A percentile compares a stretch with the other conserved stretches of the same genome.
Conservation (phyloP, 2,113 vertebrate genomes). For the Tor tambroides region DNA sequence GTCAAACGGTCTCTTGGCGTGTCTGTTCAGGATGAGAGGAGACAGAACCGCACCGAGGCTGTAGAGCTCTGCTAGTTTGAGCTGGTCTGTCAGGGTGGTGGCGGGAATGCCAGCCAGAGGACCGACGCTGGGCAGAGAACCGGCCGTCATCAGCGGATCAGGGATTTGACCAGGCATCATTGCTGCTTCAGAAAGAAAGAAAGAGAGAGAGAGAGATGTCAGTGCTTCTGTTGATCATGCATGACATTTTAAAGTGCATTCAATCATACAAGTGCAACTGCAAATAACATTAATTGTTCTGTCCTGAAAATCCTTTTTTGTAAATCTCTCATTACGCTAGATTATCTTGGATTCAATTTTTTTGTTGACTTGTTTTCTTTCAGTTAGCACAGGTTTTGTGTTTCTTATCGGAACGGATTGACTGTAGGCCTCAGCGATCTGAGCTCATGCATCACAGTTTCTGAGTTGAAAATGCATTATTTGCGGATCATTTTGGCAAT, state of each 20-base stretch:
- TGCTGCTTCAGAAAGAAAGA: conserved; percentile 72
- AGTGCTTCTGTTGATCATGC: neutral
- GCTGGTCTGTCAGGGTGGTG: conserved; percentile 88
- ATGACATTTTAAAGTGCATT: neutral
- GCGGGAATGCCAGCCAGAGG: conserved; percentile 88
- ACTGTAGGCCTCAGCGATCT: no score
- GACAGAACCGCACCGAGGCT: conserved; percentile 89
- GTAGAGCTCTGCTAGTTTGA: conserved; percentile 89
- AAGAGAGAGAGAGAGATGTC: neutral
- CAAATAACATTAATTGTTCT: no score
- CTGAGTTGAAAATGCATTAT: no score
- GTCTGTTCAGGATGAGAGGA: conserved; percentile 86
- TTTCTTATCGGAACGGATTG: no score
- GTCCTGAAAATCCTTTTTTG: no score
- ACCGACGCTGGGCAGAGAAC: conserved; percentile 88
- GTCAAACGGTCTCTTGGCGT: conserved; percentile 86
- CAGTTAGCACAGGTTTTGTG: no score
- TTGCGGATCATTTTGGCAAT: no score
- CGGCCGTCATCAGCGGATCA: conserved; percentile 89
- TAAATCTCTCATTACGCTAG: no score
- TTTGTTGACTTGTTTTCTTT: no score
- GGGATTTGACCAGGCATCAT: conserved; percentile 99
- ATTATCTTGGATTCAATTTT: no score
- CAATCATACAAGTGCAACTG: neutral
- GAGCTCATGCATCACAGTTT: no score